Percentiles rank a stretch among this genome's conserved stretches.
Conservation (phyloP, 2,797 vertebrate species). For the Molothrus aeneus region DNA sequence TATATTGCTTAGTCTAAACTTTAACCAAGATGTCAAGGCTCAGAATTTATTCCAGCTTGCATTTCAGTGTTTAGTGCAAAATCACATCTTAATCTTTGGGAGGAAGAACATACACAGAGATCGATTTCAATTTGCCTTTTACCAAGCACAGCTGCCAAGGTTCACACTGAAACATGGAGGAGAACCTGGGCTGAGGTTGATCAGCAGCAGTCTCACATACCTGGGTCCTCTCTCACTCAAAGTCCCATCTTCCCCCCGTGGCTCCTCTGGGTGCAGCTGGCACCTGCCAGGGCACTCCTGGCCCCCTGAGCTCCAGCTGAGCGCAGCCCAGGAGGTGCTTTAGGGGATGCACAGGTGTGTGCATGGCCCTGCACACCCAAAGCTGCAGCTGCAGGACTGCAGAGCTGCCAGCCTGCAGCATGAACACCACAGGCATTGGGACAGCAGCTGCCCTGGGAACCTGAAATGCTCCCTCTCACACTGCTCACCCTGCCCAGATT, state of each 20-base stretch:
- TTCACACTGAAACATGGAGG: fast-evolving
- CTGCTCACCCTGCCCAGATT: background rate
- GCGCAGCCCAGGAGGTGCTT: background rate
- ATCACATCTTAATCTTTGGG: background rate
- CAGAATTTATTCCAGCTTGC: background rate
- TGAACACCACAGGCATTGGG: background rate
- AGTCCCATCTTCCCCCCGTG: background rate
- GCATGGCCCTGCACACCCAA: background rate
- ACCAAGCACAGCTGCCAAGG: background rate
- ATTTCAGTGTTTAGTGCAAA: background rate
- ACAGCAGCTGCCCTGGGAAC: slow-evolving; percentile 49
- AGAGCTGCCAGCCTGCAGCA: slow-evolving; percentile 18
- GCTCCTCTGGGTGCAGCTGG: background rate
- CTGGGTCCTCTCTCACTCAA: too few species aligned
- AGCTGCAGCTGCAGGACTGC: background rate
- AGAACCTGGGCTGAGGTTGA: background rate
- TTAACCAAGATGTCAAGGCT: background rate
- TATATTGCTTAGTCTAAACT: background rate
- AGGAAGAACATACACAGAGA: background rate
- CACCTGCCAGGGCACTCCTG: too few species aligned
- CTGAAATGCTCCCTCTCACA: background rate
- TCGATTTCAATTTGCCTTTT: background rate
- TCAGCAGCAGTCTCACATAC: background rate
- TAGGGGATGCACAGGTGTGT: background rate
- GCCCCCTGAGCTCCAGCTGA: background rate